Evolutionary conservation across 2,113 vertebrate genomes (phyloP).

Genomic region (Hippocampus zosterae): DNA sequence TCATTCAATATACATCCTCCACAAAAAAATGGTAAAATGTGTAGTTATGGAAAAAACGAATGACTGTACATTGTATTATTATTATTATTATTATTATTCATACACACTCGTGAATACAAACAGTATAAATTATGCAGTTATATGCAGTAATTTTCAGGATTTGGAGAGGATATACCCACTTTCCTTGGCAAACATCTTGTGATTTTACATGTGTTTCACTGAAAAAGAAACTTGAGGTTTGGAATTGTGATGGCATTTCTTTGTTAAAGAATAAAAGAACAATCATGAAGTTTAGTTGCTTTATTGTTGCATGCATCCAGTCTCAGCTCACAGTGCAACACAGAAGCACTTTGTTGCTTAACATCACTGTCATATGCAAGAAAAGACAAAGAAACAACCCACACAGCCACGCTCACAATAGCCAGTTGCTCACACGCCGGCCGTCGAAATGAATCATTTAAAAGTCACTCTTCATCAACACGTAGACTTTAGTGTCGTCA

Average conservation of each 20-base stretch:
- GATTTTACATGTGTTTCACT: background rate
- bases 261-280: background rate
- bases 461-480: background rate
- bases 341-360: slow-evolving; percentile 73
- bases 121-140: too few relatives aligned
- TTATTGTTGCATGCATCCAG: slow-evolving; percentile 2
- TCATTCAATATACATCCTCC: too few relatives aligned
- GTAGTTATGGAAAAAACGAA: too few relatives aligned
- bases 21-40: too few relatives aligned
- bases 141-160: too few relatives aligned
- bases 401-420: slow-evolving; percentile 64
- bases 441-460: slow-evolving; percentile 43
- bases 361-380: slow-evolving; percentile 68
- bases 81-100: too few relatives aligned
- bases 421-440: slow-evolving; percentile 48
- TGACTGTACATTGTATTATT: too few relatives aligned
- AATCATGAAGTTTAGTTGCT: background rate
- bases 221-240: background rate
- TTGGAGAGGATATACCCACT: too few relatives aligned
- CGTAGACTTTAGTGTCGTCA: slow-evolving; percentile 54
- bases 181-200: background rate
- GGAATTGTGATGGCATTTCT: background rate
- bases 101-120: too few relatives aligned
- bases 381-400: slow-evolving; percentile 71
- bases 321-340: slow-evolving; percentile 77